Base-by-base conservation (phyloP, 2,113 vertebrate genomes). In the Silurus glanis region DNA sequence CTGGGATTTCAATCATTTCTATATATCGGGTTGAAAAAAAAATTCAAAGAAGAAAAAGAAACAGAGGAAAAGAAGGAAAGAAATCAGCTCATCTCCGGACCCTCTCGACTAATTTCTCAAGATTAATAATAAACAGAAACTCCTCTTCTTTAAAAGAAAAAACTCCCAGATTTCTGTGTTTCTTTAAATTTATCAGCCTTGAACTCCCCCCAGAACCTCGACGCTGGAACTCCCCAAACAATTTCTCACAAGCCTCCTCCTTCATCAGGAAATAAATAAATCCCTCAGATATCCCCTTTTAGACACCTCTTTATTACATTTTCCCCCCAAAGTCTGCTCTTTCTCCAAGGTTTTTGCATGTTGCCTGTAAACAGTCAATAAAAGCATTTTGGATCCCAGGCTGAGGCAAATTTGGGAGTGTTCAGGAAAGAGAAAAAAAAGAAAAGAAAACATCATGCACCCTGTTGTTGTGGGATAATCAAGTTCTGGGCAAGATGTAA, bases 1-100 rank as follows among this genome's bases (percentile, higher is more conserved):
- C 91, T 93, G 95, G 95, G 95, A 95, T 91, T 94, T 95, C 94
- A 94, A 94, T 95, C 94, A 94, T 94, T 95, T 95, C 94, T 94
- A 94, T 93, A 95, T 96, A 37, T 37, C 37, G 92, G 94, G 94
- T 92, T 94, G 92, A 92, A 94, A 95, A 95, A 95, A 93, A 37
- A 37, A 37, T 37, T 2, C 2, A 37, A 93, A 91, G 90, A 87
- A 90, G 91, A 49, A 21, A 53, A 76, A 76, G 16, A 76, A 76
- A 87, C 87, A 81, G 85, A 78, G 86, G 87, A 92, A 91, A 90
- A 88, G 91, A 89, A 86, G 86, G 69, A 87, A 82, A 88, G 91
- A 93, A 93, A 93, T 91, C 90, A 91, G 88, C 88, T 82, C 25
- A 28, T 86, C 87, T 81, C 83, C 64, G 21, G 69, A n/a, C 86